phyloP scores from a whole-genome alignment of 1,140 invertebrate species.

The Homalodisca vitripennis region DNA sequence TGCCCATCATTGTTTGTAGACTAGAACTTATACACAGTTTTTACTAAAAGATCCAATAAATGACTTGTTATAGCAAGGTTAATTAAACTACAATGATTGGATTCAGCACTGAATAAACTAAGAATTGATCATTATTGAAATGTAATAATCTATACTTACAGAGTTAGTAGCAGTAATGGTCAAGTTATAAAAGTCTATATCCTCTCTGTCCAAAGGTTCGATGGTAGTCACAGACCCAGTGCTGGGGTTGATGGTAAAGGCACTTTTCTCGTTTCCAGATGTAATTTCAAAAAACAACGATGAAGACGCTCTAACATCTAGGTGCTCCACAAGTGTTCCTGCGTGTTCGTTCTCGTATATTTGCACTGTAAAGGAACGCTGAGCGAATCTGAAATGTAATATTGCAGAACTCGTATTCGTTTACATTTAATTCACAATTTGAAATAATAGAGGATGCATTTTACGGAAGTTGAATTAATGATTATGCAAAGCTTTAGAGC shows the following conservation, averaged over 20 bases:
- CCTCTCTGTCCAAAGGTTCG: slow-evolving; percentile 76
- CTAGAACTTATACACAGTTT: no score
- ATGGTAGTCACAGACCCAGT: slow-evolving; percentile 77
- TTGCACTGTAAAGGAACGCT: slow-evolving; percentile 66
- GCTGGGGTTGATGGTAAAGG: slow-evolving; percentile 81
- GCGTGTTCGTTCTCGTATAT: slow-evolving; percentile 80
- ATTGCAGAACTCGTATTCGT: no score
- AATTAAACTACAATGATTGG: no score
- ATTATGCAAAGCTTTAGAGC: no score
- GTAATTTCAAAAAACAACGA: slow-evolving; percentile 80
- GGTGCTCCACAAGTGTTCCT: slow-evolving; percentile 72
- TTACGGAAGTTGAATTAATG: no score
- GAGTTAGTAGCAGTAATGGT: slow-evolving; percentile 75
- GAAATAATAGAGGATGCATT: no score
- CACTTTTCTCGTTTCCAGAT: slow-evolving; percentile 68
- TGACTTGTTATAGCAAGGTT: no score
- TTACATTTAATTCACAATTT: no score
- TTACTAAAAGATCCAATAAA: no score
- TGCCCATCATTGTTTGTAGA: no score
- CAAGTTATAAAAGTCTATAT: slow-evolving; percentile 74
- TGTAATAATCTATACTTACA: background rate
- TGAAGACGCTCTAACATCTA: slow-evolving; percentile 75
- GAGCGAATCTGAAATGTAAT: slow-evolving; percentile 59
- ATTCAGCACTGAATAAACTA: no score
- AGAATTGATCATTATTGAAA: no score